These are phyloP conservation scores for Clarias gariepinus DNA, from an alignment of 2,113 vertebrate genomes.

Conservation along the genomic window DNA sequence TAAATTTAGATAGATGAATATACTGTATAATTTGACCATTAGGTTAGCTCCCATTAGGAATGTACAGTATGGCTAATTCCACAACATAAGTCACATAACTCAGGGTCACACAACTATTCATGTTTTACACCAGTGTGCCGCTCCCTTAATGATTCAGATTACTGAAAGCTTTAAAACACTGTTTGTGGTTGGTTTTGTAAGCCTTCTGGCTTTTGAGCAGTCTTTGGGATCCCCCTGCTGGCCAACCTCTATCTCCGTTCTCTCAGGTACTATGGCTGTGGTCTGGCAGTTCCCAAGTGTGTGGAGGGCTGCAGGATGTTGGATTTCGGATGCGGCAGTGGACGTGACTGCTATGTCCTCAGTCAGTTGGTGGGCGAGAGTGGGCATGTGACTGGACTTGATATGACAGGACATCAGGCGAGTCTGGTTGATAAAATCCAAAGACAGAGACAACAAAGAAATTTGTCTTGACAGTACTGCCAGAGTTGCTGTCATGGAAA, in stretches of 20 bases:
- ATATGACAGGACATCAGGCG: constrained; percentile 84
- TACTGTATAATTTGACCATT: not conserved
- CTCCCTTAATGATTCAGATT: not conserved
- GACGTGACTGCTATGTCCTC: constrained; percentile 84
- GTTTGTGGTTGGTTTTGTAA: not conserved
- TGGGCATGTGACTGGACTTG: constrained; percentile 81
- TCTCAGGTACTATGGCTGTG: constrained; percentile 87
- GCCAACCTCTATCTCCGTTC: not conserved
- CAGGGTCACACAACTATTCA: not conserved
- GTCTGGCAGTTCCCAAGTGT: constrained; percentile 81
- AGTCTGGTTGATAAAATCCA: no score
- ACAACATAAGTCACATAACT: not conserved
- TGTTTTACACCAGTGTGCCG: not conserved
- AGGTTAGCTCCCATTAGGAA: not conserved
- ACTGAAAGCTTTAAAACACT: not conserved
- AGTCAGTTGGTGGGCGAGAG: constrained; percentile 83
- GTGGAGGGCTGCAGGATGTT: constrained; percentile 78
- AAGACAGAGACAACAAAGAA: no score
- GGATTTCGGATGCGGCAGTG: constrained; percentile 85
- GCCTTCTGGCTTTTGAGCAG: not conserved
- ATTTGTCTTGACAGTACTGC: not conserved
- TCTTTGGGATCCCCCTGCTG: constrained; percentile 20
- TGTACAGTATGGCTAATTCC: not conserved
- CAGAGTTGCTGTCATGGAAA: not conserved
- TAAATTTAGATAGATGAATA: not conserved